Base-by-base conservation (phyloP, 2,888 invertebrate species). In the Eudemis profundana region DNA sequence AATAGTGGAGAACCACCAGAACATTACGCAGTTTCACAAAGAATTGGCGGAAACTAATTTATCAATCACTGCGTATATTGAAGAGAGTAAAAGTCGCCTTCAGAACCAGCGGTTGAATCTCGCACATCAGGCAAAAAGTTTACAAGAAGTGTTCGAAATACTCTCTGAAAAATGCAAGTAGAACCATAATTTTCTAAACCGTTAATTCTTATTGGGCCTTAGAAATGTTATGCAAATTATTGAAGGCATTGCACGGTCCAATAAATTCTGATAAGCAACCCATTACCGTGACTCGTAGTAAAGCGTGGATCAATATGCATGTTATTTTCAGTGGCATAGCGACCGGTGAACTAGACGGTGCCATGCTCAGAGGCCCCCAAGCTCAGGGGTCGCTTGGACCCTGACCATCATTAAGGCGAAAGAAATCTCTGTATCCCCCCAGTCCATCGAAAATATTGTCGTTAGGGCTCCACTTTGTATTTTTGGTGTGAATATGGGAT, bases 11-110 rank as follows among this genome's bases (percentile, higher is more conserved):
- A 87, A 87, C 59, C 78, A 86, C 47, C 75, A 83, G 66, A 87
- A 86, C 57, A 77, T 93, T 49, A 83, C 84, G 19, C 70, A 76
- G 29, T 76, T 84, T 59, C 91, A 93, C 67, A 85, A 81, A 49
- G 83, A 87, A 64, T 77, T 94, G 40, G 77, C 93, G 66, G 89
- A 90, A 76, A 78, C 89, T n/a, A 93, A 93, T 73, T 81, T 90
- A 57, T 83, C 89, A 15, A 71, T 93, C 50, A 85, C 87, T 50
- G 81, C 85, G 0, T 92, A 92, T 73, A 81, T 93, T 46, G 84
- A 87, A 70, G 89, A 92, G 68, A 85, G 85, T 71, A 87, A 89
- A 67, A 84, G 81, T 68, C 84, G 87, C 23, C 74, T 91, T 14
- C 77, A 83, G 62, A 75, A 70, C 19, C 73, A 88, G 15, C 83